phyloP scores from a whole-genome alignment of 1,140 invertebrate species.

The Kradibia gibbosae region DNA sequence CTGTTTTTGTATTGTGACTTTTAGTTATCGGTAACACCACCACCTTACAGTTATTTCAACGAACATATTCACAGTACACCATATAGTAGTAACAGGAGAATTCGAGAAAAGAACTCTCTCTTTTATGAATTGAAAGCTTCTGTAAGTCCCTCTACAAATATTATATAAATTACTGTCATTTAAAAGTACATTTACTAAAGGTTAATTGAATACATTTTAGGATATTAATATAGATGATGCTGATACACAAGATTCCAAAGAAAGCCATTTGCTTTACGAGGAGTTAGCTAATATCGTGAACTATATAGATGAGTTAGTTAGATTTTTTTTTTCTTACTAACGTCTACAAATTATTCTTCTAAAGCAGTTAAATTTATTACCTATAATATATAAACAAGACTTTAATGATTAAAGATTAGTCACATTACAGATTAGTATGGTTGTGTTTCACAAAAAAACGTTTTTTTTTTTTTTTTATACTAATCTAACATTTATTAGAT shows the following conservation, averaged over 20 bases:
- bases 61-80: constrained; percentile 51
- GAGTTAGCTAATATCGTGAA: constrained; percentile 44
- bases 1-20: constrained; percentile 4
- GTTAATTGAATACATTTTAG: constrained; percentile 47
- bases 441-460: too few relatives aligned
- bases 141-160: constrained; percentile 43
- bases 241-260: constrained; percentile 49
- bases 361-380: background rate
- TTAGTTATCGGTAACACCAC: constrained; percentile 50
- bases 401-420: too few relatives aligned
- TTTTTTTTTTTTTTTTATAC: too few relatives aligned
- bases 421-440: too few relatives aligned
- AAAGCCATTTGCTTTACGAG: constrained; percentile 52
- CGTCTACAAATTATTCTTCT: background rate
- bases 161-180: background rate
- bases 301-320: constrained; percentile 51
- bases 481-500: too few relatives aligned
- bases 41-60: constrained; percentile 29
- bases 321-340: constrained; percentile 12
- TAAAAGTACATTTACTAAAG: background rate
- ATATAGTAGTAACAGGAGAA: constrained; percentile 11
- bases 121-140: constrained; percentile 56
- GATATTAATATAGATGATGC: constrained; percentile 51
- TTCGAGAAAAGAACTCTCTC: constrained; percentile 45
- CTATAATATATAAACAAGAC: too few relatives aligned